Percentiles rank a stretch among this genome's conserved stretches.
These are phyloP conservation scores for Pachypanchax playfairii DNA, from an alignment of 2,113 vertebrate species.

Conservation along the genomic window DNA sequence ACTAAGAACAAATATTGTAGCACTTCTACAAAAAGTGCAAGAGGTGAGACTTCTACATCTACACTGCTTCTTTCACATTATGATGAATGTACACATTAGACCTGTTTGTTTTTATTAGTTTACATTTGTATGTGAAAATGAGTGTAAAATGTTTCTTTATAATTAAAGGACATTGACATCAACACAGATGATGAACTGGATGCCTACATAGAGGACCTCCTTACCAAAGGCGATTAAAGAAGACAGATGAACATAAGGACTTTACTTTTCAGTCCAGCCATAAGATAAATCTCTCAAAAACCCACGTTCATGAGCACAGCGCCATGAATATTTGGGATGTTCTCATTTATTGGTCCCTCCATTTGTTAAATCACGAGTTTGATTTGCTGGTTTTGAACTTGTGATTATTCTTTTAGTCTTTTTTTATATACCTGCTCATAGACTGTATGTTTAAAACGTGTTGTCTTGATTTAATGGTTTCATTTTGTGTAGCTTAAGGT, in stretches of 20 bases:
- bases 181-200: slow-evolving; percentile 98
- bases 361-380: slow-evolving; percentile 31
- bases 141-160: slow-evolving; percentile 1
- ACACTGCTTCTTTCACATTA: background rate
- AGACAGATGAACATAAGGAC: slow-evolving; percentile 33
- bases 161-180: slow-evolving; percentile 94
- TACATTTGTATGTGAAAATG: background rate
- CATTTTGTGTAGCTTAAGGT: slow-evolving; percentile 41
- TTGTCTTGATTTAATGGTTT: slow-evolving; percentile 24
- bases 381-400: slow-evolving; percentile 31
- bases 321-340: slow-evolving; percentile 33
- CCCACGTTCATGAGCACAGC: slow-evolving; percentile 9
- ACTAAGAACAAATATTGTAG: slow-evolving; percentile 94
- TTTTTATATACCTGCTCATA: slow-evolving; percentile 61
- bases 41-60: slow-evolving; percentile 80
- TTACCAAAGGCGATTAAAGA: slow-evolving; percentile 90
- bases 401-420: slow-evolving; percentile 54
- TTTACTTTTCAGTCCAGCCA: slow-evolving; percentile 19
- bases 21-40: slow-evolving; percentile 96
- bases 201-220: slow-evolving; percentile 96
- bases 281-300: slow-evolving; percentile 10
- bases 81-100: background rate
- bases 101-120: background rate
- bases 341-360: slow-evolving; percentile 28
- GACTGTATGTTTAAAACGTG: slow-evolving; percentile 44